Percentiles rank a stretch among this genome's conserved stretches.
Evolutionary conservation across 2,797 vertebrate species (phyloP).

Genomic region (Arremon brunneinucha): DNA sequence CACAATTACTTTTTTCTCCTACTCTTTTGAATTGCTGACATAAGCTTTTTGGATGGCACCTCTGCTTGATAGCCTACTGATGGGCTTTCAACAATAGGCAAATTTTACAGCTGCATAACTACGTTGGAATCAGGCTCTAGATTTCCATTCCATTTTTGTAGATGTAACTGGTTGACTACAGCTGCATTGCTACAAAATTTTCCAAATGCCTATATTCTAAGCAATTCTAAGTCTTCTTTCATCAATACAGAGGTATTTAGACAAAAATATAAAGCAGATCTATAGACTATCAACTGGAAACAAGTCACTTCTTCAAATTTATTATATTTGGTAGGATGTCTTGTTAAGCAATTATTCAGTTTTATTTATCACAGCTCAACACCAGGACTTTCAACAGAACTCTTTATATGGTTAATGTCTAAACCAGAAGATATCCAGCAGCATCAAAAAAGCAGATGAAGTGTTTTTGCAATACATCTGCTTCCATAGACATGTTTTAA

Average conservation of each 20-base stretch:
- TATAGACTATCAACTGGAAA: background rate
- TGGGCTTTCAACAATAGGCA: background rate
- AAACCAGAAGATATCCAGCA: background rate
- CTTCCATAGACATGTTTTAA: background rate
- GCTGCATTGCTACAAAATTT: background rate
- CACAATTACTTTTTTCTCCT: background rate
- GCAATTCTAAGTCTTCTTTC: background rate
- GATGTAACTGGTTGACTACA: background rate
- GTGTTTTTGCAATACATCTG: background rate
- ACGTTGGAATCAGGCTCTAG: background rate
- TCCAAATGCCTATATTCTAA: background rate
- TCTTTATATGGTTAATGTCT: background rate
- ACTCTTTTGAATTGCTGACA: background rate
- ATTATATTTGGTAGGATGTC: background rate
- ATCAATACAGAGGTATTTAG: background rate
- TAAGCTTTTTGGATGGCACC: background rate
- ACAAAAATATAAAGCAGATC: background rate
- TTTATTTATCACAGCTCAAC: background rate
- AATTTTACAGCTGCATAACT: background rate
- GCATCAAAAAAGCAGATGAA: background rate
- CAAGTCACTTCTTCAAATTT: background rate
- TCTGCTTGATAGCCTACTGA: background rate
- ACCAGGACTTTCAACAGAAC: background rate
- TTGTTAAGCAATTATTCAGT: background rate
- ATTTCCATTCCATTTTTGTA: background rate